Evolutionary conservation across 2,113 vertebrate genomes (phyloP), one percentile per base, ranked within the genome.

Genomic region (Seriola quinqueradiata): DNA sequence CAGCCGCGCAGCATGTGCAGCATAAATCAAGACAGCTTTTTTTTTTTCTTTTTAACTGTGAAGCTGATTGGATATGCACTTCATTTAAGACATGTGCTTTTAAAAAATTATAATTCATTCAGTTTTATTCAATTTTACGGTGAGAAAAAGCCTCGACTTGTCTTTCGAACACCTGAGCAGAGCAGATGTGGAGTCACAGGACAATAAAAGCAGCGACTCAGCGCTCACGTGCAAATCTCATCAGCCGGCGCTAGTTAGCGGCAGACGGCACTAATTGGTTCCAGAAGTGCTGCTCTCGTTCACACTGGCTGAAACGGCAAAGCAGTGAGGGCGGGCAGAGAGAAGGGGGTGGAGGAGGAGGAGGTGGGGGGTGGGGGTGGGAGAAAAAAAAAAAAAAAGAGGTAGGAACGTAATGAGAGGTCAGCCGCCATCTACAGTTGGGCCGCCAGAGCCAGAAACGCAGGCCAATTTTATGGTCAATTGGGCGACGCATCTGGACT

Each of bases 381-480:
- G 36, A 42, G 60, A 70, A 57, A 48, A 50, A 36, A 40, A 36
- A 40, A 19, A 75, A 28, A 50, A 84, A 42, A 83, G 92, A 90
- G 72, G 38, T 34, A 94, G 68, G 83, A 59, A 36, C 90, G 81
- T 94, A 95, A 96, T 96, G 96, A 95, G 92, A 83, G 94, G 93
- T 95, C 94, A 94, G 86, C 95, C 92, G 94, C 96, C 96, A 96
- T 95, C 93, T 95, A 90, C 92, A 95, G 92, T 90, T 84, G 89
- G 88, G 92, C 93, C 90, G 87, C 94, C 93, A 90, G 94, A 93
- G 95, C 95, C 97, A 96, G 96, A 96, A 95, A 97, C 92, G 95
- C 92, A 78, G 85, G 94, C 95, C 96, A 98, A 99, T 98, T 99
- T 99, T 98, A 98, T 94, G 97, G 97, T 98, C 97, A 97, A 98